These are phyloP conservation scores for Oxystoma pomonae DNA, from an alignment of 2,888 invertebrate species.

Conservation along the genomic window DNA sequence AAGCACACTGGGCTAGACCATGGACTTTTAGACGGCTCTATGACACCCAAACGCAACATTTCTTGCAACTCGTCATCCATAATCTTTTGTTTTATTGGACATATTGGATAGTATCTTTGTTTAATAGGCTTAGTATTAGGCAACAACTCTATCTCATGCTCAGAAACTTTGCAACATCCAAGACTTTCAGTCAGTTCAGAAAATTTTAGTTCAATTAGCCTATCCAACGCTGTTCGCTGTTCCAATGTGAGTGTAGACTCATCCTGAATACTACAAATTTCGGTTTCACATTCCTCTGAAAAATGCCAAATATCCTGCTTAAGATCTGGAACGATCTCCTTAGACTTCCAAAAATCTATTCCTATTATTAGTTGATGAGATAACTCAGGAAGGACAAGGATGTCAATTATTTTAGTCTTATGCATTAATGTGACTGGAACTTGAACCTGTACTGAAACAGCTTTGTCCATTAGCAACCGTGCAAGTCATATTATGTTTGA, in stretches of 20 bases:
- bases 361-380: conserved; percentile 16
- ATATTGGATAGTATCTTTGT: conserved; percentile 8
- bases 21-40: neutral
- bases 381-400: conserved; percentile 20
- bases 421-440: conserved; percentile 13
- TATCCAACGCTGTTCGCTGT: conserved; percentile 6
- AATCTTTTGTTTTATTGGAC: conserved; percentile 6
- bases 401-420: conserved; percentile 16
- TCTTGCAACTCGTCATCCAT: conserved; percentile 5
- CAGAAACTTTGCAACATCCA: conserved; percentile 5
- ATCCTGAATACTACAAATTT: conserved; percentile 1
- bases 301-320: conserved; percentile 21
- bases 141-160: conserved; percentile 10
- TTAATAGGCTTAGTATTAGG: conserved; percentile 2
- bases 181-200: conserved; percentile 9
- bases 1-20: conserved; percentile 7
- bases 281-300: neutral
- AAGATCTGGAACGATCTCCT: conserved; percentile 21
- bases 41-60: conserved; percentile 2
- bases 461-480: conserved; percentile 22
- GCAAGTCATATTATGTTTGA: neutral
- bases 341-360: conserved; percentile 21
- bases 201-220: conserved; percentile 11
- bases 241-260: neutral
- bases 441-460: conserved; percentile 16